These are phyloP conservation scores for Myzus persicae DNA, from an alignment of 1,140 invertebrate genomes.

Conservation along the genomic window DNA sequence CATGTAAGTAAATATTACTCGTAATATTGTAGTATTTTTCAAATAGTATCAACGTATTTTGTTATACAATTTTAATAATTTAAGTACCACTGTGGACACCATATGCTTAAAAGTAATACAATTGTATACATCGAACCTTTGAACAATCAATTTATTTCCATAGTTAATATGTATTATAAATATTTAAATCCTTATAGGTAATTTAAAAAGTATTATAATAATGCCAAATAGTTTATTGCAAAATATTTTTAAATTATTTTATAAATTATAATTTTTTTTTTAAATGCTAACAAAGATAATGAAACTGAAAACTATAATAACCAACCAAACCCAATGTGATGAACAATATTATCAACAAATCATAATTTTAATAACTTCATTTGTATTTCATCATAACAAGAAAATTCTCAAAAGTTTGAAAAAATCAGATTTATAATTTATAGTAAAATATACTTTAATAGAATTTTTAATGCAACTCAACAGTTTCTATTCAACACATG, in stretches of 20 bases:
- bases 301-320: background rate
- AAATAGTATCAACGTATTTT: no score
- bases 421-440: background rate
- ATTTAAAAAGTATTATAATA: no score
- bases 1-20: no score
- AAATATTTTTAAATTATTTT: background rate
- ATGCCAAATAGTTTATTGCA: background rate
- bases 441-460: background rate
- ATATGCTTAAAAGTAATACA: no score
- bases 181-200: no score
- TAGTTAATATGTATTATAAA: no score
- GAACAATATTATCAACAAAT: background rate
- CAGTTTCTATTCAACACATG: background rate
- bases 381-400: background rate
- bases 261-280: no score
- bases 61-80: no score
- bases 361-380: background rate
- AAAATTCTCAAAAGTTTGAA: background rate
- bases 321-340: background rate
- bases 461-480: background rate
- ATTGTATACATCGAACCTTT: no score
- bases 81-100: no score
- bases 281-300: background rate
- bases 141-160: no score
- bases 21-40: no score